Conservation (phyloP, 2,888 invertebrate genomes). For the Ephialtes manifestator region DNA sequence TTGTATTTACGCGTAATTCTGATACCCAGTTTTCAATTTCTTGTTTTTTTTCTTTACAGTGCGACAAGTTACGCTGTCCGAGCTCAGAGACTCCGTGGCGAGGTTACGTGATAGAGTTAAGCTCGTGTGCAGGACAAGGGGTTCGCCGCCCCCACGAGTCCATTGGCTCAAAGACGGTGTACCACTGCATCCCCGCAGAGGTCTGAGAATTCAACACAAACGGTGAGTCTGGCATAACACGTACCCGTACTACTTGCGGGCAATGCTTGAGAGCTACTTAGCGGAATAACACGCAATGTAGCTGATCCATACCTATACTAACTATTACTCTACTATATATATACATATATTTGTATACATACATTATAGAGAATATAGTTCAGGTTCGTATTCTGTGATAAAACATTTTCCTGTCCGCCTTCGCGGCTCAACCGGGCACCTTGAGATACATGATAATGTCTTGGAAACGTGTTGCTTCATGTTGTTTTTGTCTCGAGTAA, state of each 20-base stretch:
- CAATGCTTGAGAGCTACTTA: not conserved
- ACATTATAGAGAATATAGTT: conserved; percentile 2
- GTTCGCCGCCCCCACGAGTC: conserved; percentile 84
- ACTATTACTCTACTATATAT: not conserved
- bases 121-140: conserved; percentile 85
- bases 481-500: conserved; percentile 46
- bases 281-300: conserved; percentile 35
- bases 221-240: conserved; percentile 79
- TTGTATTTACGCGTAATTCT: conserved; percentile 24
- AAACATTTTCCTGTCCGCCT: conserved; percentile 49
- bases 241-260: conserved; percentile 48
- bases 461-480: conserved; percentile 54
- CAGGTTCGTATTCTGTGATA: conserved; percentile 38
- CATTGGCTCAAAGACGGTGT: conserved; percentile 85
- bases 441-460: conserved; percentile 61
- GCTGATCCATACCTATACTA: not conserved
- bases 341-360: not conserved
- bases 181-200: conserved; percentile 84
- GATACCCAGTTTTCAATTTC: conserved; percentile 40
- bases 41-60: conserved; percentile 78
- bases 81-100: conserved; percentile 85
- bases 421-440: conserved; percentile 27
- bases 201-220: conserved; percentile 85
- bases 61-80: conserved; percentile 85
- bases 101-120: conserved; percentile 85